phyloP scores from a whole-genome alignment of 2,888 invertebrate species.

The Mythimna albipuncta region DNA sequence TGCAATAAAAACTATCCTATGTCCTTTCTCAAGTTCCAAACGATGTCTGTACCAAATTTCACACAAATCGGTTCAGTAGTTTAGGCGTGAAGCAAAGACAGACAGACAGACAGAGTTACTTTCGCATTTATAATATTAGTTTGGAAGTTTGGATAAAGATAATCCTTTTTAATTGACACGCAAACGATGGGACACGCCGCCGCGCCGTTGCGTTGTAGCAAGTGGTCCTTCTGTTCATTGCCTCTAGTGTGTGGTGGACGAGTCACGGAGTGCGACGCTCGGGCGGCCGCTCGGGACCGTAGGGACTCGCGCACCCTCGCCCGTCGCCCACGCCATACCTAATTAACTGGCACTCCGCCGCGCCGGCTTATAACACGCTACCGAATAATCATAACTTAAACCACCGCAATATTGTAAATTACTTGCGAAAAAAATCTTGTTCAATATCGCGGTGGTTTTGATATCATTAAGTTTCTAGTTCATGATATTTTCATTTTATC shows the following conservation, averaged over 20 bases:
- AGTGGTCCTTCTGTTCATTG: background rate
- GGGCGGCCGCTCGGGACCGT: conserved; percentile 2
- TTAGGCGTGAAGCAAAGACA: no score
- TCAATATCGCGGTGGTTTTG: background rate
- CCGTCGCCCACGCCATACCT: conserved; percentile 13
- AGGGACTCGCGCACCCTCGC: conserved; percentile 31
- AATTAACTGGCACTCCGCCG: conserved; percentile 29
- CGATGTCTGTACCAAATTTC: no score
- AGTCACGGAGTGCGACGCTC: conserved; percentile 29
- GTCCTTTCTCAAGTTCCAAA: no score
- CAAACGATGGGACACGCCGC: background rate
- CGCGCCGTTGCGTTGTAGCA: background rate
- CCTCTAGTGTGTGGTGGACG: conserved; percentile 27
- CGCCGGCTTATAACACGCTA: conserved; percentile 30
- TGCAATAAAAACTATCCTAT: no score
- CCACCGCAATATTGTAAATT: background rate
- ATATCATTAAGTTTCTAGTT: conserved; percentile 2
- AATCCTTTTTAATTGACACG: background rate
- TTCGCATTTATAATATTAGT: no score
- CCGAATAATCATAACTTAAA: conserved; percentile 7
- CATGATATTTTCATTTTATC: no score
- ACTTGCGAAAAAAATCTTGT: conserved; percentile 4
- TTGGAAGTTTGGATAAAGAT: no score
- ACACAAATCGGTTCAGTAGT: no score
- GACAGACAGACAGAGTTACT: no score